Evolutionary conservation across 2,113 vertebrate genomes (phyloP), one percentile per base, ranked within the genome.

Genomic region (Xiphias gladius): DNA sequence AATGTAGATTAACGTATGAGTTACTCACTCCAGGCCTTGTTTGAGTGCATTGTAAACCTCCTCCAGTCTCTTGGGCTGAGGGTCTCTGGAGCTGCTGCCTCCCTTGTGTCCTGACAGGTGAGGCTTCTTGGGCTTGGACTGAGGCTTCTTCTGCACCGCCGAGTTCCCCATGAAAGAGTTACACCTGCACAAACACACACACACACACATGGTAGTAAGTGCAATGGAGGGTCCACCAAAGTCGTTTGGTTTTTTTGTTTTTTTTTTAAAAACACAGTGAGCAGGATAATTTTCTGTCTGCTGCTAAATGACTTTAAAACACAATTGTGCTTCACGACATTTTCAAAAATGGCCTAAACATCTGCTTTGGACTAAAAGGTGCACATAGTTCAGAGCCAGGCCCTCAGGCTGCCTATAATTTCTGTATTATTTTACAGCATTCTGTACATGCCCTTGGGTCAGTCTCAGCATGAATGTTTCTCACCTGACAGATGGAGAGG

Each of bases 131-230:
- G 97, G 94, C 89, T 99, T 99, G 86, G 97, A 96, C 89, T 96
- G 96, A 52, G 97, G 96, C 95, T 99, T 99, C 95, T 98, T 99
- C 94, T 97, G 94, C 0, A 93, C 96, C 0, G 94, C 96, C 2
- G 97, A 88, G 94, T 98, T 99, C 90, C 98, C 98, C 90, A 99
- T 97, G 94, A 99, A 99, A 8, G 98, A 99, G 89, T 99, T 99
- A 93, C 98, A 99, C 92, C 98, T 99, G 85, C 13, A 86, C 52
- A 81, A 79, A 88, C 79, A 88, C 46, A 78, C 13, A 37, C 37
- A 39, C 37, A 39, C 37, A 39, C 37, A 39, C 37, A 39, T 12
- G 20, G 9, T 4, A 54, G 57, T 28, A 11, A 62, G 16, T 28
- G 8, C 9, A 28, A 17, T 22, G 19, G 39, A 76, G 35, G 46